phyloP scores from a whole-genome alignment of 2,797 vertebrate genomes.

The Gallinago nigripennis region DNA sequence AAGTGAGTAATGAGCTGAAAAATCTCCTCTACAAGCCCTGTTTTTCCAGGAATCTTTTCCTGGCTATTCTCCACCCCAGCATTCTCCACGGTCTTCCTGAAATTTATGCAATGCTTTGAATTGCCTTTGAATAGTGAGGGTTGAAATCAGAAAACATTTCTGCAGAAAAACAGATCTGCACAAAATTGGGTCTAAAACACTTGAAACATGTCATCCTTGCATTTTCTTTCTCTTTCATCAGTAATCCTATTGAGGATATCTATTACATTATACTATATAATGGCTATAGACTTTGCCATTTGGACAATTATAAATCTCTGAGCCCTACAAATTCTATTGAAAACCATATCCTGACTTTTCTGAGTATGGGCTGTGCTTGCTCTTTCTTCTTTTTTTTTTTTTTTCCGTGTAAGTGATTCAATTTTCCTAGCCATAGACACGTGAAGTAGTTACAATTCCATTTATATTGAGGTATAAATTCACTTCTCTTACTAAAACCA shows the following conservation, averaged over 20 bases:
- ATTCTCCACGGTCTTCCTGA: not conserved
- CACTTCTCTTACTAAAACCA: not conserved
- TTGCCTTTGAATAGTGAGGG: not conserved
- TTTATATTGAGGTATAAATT: not conserved
- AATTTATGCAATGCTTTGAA: not conserved
- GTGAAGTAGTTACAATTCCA: not conserved
- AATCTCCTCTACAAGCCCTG: not conserved
- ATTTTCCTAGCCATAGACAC: not conserved
- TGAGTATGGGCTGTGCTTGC: not conserved
- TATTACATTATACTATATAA: not conserved
- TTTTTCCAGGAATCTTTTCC: not conserved
- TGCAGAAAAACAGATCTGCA: not conserved
- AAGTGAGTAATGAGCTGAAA: conserved; percentile 4
- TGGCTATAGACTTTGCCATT: not conserved
- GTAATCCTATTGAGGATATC: not conserved
- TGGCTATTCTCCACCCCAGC: not conserved
- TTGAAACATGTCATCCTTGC: not conserved
- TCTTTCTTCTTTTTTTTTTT: no score
- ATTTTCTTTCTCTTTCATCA: not conserved
- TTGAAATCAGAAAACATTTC: not conserved
- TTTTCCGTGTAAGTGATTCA: not conserved
- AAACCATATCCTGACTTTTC: not conserved
- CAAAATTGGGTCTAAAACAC: not conserved
- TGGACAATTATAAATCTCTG: not conserved
- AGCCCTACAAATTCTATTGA: not conserved